Conservation (phyloP, 2,113 vertebrate genomes). For the Gymnarchus niloticus region DNA sequence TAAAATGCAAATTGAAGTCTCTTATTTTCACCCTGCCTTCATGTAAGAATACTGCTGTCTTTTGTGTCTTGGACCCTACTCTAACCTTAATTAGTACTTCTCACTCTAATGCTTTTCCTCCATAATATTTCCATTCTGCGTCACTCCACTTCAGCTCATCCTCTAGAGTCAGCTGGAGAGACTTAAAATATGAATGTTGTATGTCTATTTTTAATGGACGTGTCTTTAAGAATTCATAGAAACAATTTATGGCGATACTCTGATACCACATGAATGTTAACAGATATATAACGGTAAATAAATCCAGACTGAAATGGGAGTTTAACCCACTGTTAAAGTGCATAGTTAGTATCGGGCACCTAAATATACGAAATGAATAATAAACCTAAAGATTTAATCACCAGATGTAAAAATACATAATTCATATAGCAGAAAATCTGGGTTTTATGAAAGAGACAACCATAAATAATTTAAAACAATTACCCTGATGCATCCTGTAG, state of each 20-base stretch:
- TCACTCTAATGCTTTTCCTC: not conserved
- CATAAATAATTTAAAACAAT: conserved; percentile 65
- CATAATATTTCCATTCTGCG: conserved; percentile 22
- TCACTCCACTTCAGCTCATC: not conserved
- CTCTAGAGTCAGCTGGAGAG: not conserved
- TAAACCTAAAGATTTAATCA: not conserved
- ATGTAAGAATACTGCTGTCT: conserved; percentile 29
- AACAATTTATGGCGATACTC: not conserved
- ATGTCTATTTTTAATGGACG: not conserved
- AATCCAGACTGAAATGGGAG: not conserved
- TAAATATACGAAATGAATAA: conserved; percentile 11
- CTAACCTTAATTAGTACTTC: conserved; percentile 46
- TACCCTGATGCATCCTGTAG: conserved; percentile 43
- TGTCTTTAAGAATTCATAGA: not conserved
- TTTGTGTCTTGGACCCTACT: conserved; percentile 43
- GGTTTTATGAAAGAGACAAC: conserved; percentile 58
- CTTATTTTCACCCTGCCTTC: conserved; percentile 37
- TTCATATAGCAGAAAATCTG: conserved; percentile 40
- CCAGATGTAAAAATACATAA: not conserved
- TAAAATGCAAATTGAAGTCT: conserved; percentile 53
- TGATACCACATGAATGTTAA: not conserved
- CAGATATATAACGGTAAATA: not conserved
- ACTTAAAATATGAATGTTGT: not conserved
- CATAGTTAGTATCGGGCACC: not conserved
- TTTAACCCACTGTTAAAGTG: not conserved